Percentiles rank a stretch among this genome's conserved stretches.
Evolutionary conservation across 1,140 invertebrate genomes (phyloP).

Genomic region (Platyura marginata): DNA sequence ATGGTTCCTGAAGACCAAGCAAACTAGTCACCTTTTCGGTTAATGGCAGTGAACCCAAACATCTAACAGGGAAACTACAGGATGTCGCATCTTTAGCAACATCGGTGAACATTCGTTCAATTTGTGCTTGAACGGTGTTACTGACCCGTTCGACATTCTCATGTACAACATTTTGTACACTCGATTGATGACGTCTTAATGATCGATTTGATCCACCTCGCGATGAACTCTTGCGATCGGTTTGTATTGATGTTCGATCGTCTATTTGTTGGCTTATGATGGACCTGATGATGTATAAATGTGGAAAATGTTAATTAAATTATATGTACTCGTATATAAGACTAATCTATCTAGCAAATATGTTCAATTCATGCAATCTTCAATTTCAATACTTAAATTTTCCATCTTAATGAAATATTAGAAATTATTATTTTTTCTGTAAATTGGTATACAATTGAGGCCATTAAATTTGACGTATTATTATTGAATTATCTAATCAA

Average conservation of each 20-base stretch:
- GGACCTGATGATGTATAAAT: constrained; percentile 14
- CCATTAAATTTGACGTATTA: too few relatives aligned
- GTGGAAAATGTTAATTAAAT: too few relatives aligned
- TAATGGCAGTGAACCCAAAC: constrained; percentile 60
- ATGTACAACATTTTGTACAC: constrained; percentile 6
- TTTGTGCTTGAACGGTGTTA: constrained; percentile 64
- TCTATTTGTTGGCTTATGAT: constrained; percentile 20
- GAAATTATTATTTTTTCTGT: too few relatives aligned
- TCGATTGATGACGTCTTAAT: not conserved
- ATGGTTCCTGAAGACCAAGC: constrained; percentile 58
- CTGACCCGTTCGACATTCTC: constrained; percentile 28
- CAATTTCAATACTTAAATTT: too few relatives aligned
- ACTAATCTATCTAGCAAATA: too few relatives aligned
- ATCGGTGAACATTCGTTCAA: constrained; percentile 70
- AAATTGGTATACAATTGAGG: too few relatives aligned
- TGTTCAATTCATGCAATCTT: too few relatives aligned
- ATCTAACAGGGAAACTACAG: constrained; percentile 48
- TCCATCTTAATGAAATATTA: too few relatives aligned
- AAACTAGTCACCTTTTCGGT: constrained; percentile 62
- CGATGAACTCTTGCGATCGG: not conserved
- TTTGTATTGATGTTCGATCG: constrained; percentile 9
- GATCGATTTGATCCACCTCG: not conserved
- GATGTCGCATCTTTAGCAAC: constrained; percentile 46
- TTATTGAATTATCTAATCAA: too few relatives aligned
- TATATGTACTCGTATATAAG: too few relatives aligned